Percentiles rank a stretch among this genome's conserved stretches.
These are phyloP conservation scores for Olivierus martensii DNA, from an alignment of 1,140 invertebrate species.

Conservation along the genomic window DNA sequence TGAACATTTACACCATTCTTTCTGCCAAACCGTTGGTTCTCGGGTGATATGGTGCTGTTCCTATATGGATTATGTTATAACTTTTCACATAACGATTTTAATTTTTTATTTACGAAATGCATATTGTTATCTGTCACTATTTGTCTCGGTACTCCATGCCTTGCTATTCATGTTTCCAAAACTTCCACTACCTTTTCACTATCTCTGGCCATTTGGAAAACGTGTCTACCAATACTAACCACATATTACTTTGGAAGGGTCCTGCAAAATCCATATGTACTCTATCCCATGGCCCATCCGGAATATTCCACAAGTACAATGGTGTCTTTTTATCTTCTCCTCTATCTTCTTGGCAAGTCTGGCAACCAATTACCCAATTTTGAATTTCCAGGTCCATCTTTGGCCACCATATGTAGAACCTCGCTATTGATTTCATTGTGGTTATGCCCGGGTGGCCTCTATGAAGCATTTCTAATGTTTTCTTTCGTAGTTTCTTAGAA, in stretches of 20 bases:
- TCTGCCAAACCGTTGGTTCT: no score
- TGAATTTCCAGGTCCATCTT: slow-evolving; percentile 32
- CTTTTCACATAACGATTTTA: no score
- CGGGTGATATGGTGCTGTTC: no score
- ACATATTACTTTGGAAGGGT: slow-evolving; percentile 28
- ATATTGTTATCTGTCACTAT: no score
- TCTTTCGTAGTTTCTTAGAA: slow-evolving; percentile 12
- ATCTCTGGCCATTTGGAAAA: slow-evolving; percentile 14
- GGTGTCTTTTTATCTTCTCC: slow-evolving; percentile 18
- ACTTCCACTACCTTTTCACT: no score
- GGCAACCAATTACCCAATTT: slow-evolving; percentile 17
- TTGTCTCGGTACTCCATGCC: no score
- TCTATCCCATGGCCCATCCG: slow-evolving; percentile 30
- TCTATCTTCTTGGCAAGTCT: slow-evolving; percentile 20
- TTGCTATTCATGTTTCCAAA: no score
- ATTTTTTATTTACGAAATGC: no score
- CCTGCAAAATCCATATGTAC: slow-evolving; percentile 38
- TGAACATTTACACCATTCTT: no score
- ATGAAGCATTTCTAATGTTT: slow-evolving; percentile 23
- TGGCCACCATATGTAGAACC: slow-evolving; percentile 33
- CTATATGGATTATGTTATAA: no score
- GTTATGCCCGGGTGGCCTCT: slow-evolving; percentile 22
- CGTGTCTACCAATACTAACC: slow-evolving; percentile 31
- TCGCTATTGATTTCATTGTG: slow-evolving; percentile 27
- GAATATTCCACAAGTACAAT: slow-evolving; percentile 24